Evolutionary conservation across 2,888 invertebrate genomes (phyloP).

Genomic region (Lepidonotus clava): DNA sequence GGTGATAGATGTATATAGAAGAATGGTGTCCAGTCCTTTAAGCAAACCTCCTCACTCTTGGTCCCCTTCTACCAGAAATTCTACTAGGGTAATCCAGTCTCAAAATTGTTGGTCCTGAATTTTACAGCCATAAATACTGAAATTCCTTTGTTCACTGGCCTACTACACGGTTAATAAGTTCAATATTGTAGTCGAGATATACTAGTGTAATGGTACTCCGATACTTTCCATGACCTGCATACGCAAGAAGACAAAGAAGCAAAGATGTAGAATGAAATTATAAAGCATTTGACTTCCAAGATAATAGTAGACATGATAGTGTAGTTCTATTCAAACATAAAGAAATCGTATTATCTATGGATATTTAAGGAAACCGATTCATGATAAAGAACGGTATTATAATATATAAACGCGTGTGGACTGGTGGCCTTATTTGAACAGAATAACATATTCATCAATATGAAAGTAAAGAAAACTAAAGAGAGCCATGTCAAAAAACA

Average conservation of each 20-base stretch:
- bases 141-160: too few relatives aligned
- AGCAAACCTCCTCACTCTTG: background rate
- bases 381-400: background rate
- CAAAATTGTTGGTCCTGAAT: background rate
- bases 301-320: background rate
- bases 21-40: background rate
- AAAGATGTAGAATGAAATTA: background rate
- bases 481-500: background rate
- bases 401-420: background rate
- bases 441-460: background rate
- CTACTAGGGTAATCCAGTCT: too few relatives aligned
- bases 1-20: slow-evolving; percentile 17
- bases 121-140: too few relatives aligned
- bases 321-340: background rate
- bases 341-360: background rate
- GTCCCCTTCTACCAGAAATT: too few relatives aligned
- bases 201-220: too few relatives aligned
- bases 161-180: too few relatives aligned
- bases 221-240: background rate
- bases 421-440: slow-evolving; percentile 25
- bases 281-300: background rate
- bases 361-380: background rate
- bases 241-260: background rate
- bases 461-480: background rate
- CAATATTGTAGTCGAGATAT: too few relatives aligned